A percentile compares a stretch with the other conserved stretches of the same genome.
These are phyloP conservation scores for Pammene aurita DNA, from an alignment of 2,888 invertebrate genomes.

Conservation along the genomic window DNA sequence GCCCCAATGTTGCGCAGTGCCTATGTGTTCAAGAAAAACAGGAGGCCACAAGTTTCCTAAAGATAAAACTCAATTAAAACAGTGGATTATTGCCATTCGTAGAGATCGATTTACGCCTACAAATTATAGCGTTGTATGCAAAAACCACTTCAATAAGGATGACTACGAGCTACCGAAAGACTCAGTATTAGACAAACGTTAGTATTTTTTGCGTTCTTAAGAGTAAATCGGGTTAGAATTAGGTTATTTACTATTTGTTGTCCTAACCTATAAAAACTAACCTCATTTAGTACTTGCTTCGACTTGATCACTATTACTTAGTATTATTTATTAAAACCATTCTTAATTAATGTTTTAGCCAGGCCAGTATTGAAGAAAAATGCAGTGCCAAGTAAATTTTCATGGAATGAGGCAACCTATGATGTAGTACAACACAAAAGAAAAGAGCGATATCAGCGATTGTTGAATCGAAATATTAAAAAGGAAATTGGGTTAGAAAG, in stretches of 20 bases:
- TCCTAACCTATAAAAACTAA: neutral
- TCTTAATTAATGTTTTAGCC: too few species aligned
- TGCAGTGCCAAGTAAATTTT: too few species aligned
- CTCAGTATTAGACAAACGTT: neutral
- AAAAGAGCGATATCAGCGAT: too few species aligned
- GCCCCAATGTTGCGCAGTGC: constrained; percentile 33
- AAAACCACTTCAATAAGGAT: neutral
- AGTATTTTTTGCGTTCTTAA: neutral
- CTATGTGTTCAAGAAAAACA: neutral
- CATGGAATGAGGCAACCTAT: too few species aligned
- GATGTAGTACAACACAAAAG: too few species aligned
- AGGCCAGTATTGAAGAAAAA: too few species aligned
- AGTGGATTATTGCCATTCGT: neutral
- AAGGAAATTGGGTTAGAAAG: too few species aligned
- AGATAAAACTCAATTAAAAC: neutral
- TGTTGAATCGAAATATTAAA: too few species aligned
- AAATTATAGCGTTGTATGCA: neutral
- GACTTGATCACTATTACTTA: too few species aligned
- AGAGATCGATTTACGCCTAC: neutral
- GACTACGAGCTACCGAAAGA: constrained; percentile 4
- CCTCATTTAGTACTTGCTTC: too few species aligned
- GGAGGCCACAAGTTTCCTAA: constrained; percentile 5
- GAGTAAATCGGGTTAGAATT: too few species aligned
- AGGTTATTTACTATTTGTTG: neutral
- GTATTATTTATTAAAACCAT: too few species aligned